Evolutionary conservation across 2,797 vertebrate genomes (phyloP), one percentile per base, ranked within the genome.

Genomic region (Manis crassicaudata): DNA sequence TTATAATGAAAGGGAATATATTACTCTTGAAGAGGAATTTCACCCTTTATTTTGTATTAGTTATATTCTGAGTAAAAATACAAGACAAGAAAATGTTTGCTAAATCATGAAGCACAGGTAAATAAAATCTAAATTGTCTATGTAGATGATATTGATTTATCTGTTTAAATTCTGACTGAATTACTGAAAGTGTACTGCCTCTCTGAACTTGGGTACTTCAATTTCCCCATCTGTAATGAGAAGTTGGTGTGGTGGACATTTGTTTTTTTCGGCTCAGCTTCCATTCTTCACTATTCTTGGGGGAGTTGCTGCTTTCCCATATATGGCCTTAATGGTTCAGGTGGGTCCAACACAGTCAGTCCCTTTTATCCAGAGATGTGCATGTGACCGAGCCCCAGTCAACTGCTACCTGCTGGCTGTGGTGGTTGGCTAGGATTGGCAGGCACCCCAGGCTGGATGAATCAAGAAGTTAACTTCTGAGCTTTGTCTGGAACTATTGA

Each of bases 51-150:
- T 58, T 89, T 32, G 83, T 93, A 52, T 14, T 79, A 72, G 14
- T 75, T 94, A 90, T 60, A 72, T 96, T 92, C 93, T 95, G 14
- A 93, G 67, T 95, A 52, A 79, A 65, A 77, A 62, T 52, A 76
- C 2, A 70, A 84, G n/a, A 8, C n/a, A 90, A 88, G 54, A 93
- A 25, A 83, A 27, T 18, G 7, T 88, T 96, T 76, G 43, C 18
- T 85, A 32, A 88, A 81, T 35, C 81, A 9, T 56, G 73, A 90
- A 92, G 37, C 37, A 88, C 12, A 60, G 14, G 18, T 83, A 90
- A 92, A 40, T 91, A 90, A 90, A 88, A 94, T 40, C 37, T 11
- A 80, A 79, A 62, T 72, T 37, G 8, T 56, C 13, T 23, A 16
- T 40, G 17, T 81, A 62, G 25, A 13, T 86, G 29, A 6, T 50